phyloP scores from a whole-genome alignment of 2,113 vertebrate genomes.

The Echinops telfairi region DNA sequence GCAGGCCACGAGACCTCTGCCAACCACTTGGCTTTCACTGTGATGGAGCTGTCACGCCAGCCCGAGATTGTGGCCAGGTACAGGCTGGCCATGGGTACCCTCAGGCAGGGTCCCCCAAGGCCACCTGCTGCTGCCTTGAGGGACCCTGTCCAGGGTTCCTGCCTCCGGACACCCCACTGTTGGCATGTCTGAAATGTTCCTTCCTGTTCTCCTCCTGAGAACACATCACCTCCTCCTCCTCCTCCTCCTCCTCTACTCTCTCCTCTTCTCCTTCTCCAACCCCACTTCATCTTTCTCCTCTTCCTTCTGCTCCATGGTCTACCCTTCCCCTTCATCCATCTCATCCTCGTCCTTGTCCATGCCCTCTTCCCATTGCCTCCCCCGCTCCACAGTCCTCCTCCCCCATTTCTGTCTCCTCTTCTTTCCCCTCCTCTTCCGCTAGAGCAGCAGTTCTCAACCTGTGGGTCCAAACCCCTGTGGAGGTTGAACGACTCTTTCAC shows the following conservation, averaged over 20 bases:
- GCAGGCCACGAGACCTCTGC: slow-evolving; percentile 96
- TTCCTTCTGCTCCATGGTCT: too few species aligned
- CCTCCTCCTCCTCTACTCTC: not conserved
- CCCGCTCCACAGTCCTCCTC: not conserved
- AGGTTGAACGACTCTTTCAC: too few species aligned
- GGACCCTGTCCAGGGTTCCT: not conserved
- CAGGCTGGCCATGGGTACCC: not conserved
- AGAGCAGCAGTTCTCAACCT: not conserved
- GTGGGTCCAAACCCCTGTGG: too few species aligned
- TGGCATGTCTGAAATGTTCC: not conserved
- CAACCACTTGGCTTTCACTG: slow-evolving; percentile 92
- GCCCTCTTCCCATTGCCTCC: too few species aligned
- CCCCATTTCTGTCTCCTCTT: too few species aligned
- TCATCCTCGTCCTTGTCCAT: not conserved
- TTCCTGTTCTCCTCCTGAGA: not conserved
- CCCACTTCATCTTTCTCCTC: not conserved
- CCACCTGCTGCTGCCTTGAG: not conserved
- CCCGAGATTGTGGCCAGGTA: slow-evolving; percentile 93
- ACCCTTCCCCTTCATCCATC: too few species aligned
- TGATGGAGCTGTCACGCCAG: slow-evolving; percentile 92
- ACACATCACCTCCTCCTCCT: too few species aligned
- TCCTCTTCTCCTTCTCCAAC: too few species aligned
- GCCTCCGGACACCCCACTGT: not conserved
- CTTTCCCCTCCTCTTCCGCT: not conserved
- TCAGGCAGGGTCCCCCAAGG: not conserved